Evolutionary conservation across 1,140 invertebrate genomes (phyloP).

Genomic region (Drosophila santomea): DNA sequence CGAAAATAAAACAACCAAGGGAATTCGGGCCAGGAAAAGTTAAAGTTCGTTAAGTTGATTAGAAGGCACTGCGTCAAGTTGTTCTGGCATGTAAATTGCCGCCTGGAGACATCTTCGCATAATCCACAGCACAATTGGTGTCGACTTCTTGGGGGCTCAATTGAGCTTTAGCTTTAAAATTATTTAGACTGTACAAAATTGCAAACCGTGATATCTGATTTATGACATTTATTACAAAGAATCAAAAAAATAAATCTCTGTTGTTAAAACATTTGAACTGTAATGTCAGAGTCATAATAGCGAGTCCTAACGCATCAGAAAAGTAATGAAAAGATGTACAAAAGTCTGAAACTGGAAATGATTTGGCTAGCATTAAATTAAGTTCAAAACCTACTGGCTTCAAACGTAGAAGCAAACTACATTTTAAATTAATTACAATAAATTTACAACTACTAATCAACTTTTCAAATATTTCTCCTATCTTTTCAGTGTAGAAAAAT

Average conservation of each 20-base stretch:
- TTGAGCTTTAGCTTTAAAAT: slow-evolving; percentile 25
- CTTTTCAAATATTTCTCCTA: slow-evolving; percentile 20
- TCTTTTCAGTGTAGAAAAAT: slow-evolving; percentile 83
- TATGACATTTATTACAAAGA: no score
- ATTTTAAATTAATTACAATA: background rate
- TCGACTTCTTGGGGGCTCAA: slow-evolving; percentile 45
- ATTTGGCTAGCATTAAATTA: no score
- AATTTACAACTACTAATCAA: slow-evolving; percentile 7
- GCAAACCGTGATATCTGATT: no score
- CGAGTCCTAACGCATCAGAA: no score
- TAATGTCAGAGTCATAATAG: no score
- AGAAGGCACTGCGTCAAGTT: slow-evolving; percentile 35
- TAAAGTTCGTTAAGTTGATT: slow-evolving; percentile 77
- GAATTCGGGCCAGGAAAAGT: slow-evolving; percentile 35
- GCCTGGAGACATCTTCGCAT: slow-evolving; percentile 5
- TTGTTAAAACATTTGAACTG: no score
- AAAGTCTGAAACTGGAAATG: no score
- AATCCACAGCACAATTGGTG: slow-evolving; percentile 36
- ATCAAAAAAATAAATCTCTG: no score
- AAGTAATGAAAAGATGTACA: no score
- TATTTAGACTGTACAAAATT: no score
- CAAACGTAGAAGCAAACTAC: background rate
- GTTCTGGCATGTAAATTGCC: slow-evolving; percentile 44
- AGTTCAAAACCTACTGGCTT: no score
- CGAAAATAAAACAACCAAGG: slow-evolving; percentile 17